A percentile compares a stretch with the other conserved stretches of the same genome.
Conservation (phyloP, 35 echinoderm and acorn worm genomes). For the Lytechinus pictus region DNA sequence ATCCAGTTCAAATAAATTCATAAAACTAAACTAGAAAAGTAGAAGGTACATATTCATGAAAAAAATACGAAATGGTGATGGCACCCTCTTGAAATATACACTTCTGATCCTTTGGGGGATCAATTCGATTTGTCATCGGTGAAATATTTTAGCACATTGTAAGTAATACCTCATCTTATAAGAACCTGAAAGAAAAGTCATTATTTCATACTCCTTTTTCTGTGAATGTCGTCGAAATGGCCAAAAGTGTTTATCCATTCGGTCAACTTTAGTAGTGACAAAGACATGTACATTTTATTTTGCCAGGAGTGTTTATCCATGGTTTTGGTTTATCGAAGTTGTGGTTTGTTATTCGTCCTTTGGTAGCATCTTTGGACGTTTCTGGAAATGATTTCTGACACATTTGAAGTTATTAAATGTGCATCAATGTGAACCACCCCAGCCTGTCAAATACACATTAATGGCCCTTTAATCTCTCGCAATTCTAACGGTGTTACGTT, state of each 20-base stretch:
- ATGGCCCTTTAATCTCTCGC: background rate
- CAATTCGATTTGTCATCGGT: too few species aligned
- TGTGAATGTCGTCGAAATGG: background rate
- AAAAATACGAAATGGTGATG: too few species aligned
- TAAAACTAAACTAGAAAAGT: too few species aligned
- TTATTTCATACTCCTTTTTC: background rate
- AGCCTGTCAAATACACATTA: background rate
- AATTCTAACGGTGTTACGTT: background rate
- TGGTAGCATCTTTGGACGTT: background rate
- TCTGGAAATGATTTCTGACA: background rate
- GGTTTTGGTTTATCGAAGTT: background rate
- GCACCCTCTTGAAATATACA: too few species aligned
- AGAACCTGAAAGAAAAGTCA: too few species aligned
- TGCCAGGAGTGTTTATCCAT: background rate
- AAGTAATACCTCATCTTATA: too few species aligned
- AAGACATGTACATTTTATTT: background rate
- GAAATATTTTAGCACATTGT: too few species aligned
- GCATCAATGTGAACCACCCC: background rate
- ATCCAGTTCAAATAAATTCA: too few species aligned
- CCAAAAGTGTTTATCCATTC: background rate
- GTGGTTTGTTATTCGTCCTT: background rate
- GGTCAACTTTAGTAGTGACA: background rate
- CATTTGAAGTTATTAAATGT: background rate
- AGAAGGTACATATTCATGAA: too few species aligned
- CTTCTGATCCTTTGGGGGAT: too few species aligned